Conservation (phyloP, 2,888 invertebrate genomes). For the Drosophila peninsularis region DNA sequence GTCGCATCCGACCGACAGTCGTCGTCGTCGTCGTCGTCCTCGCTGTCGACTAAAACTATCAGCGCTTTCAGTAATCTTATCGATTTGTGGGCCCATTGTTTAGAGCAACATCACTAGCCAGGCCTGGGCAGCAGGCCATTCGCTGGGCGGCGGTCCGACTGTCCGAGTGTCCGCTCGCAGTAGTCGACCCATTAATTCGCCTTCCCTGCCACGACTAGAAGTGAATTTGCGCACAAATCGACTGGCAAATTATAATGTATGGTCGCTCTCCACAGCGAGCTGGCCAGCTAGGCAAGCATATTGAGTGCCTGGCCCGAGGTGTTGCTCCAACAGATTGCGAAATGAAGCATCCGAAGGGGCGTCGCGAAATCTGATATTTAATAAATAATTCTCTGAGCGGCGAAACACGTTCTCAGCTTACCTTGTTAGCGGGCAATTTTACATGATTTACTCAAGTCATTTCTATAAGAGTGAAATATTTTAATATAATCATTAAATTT, state of each 20-base stretch:
- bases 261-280: constrained; percentile 29
- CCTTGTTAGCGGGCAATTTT: constrained; percentile 62
- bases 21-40: constrained; percentile 24
- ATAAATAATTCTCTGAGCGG: constrained; percentile 43
- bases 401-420: constrained; percentile 50
- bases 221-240: constrained; percentile 73
- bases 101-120: constrained; percentile 47
- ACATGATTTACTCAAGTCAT: background rate
- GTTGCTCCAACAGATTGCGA: constrained; percentile 72
- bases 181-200: constrained; percentile 52
- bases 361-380: constrained; percentile 52
- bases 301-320: constrained; percentile 64
- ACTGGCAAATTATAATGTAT: constrained; percentile 78
- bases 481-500: too few relatives aligned
- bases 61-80: constrained; percentile 56
- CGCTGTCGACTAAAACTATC: constrained; percentile 22
- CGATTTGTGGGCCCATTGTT: constrained; percentile 64
- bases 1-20: constrained; percentile 25
- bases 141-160: background rate
- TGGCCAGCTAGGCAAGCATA: constrained; percentile 9
- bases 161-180: constrained; percentile 36
- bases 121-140: background rate
- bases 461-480: too few relatives aligned
- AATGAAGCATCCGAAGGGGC: constrained; percentile 51
- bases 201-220: constrained; percentile 46